Percentiles rank a stretch among this genome's conserved stretches.
Evolutionary conservation across 2,888 invertebrate species (phyloP).

Genomic region (Aethes cnicana): DNA sequence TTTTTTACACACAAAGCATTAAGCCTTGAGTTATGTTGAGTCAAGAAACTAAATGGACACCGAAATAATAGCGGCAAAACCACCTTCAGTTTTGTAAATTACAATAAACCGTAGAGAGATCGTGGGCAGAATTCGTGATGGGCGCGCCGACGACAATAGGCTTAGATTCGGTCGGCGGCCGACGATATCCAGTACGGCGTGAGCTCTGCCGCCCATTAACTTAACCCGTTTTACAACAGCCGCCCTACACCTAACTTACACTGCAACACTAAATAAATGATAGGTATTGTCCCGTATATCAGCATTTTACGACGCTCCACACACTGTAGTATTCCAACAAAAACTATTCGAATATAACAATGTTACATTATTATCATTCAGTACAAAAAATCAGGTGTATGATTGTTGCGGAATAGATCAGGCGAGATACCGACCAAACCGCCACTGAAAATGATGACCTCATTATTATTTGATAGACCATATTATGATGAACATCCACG

Average conservation of each 20-base stretch:
- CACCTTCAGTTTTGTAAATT: constrained; percentile 78
- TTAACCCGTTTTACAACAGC: constrained; percentile 44
- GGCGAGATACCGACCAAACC: constrained; percentile 61
- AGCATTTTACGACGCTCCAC: constrained; percentile 16
- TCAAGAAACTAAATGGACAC: constrained; percentile 64
- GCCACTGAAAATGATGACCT: constrained; percentile 65
- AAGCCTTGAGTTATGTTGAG: constrained; percentile 42
- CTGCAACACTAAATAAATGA: too few relatives aligned
- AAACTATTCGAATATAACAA: constrained; percentile 45
- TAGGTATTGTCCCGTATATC: too few relatives aligned
- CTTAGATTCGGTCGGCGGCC: constrained; percentile 54
- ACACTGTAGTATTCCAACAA: constrained; percentile 30
- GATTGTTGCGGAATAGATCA: constrained; percentile 66
- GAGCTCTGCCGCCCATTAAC: constrained; percentile 59
- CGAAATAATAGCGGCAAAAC: constrained; percentile 67
- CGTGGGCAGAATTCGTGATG: constrained; percentile 74
- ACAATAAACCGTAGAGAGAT: constrained; percentile 75
- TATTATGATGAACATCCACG: constrained; percentile 75
- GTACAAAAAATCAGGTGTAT: constrained; percentile 66
- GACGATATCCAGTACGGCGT: constrained; percentile 52
- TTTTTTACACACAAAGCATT: constrained; percentile 1
- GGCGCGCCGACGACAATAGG: constrained; percentile 65
- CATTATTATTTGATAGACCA: constrained; percentile 78
- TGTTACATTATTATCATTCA: constrained; percentile 64
- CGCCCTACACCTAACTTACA: neutral